Percentiles rank a stretch among this genome's conserved stretches.
Evolutionary conservation across 2,888 invertebrate species (phyloP).

Genomic region (Mythimna pallens): DNA sequence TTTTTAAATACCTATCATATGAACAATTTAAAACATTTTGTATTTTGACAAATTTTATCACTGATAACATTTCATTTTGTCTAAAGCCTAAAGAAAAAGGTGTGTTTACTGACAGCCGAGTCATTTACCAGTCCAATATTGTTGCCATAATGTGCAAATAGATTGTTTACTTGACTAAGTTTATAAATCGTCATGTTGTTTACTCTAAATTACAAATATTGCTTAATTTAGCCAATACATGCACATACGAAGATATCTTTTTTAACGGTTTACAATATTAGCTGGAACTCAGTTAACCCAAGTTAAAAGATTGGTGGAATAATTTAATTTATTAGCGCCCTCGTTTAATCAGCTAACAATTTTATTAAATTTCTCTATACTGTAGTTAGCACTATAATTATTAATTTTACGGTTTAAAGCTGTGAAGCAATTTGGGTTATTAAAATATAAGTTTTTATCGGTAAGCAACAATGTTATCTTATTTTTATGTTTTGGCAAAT

Average conservation of each 20-base stretch:
- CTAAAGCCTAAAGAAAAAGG: background rate
- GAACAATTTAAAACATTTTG: background rate
- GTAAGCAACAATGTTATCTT: background rate
- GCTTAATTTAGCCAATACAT: background rate
- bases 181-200: background rate
- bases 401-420: background rate
- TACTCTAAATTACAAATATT: too few species aligned
- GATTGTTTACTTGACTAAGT: background rate
- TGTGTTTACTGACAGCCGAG: background rate
- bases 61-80: background rate
- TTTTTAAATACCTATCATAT: background rate
- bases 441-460: background rate
- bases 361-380: background rate
- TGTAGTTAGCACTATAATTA: background rate
- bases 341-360: background rate
- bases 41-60: background rate
- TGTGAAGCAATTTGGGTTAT: background rate
- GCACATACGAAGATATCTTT: background rate
- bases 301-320: background rate
- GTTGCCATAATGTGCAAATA: background rate
- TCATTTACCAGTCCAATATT: background rate
- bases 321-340: background rate
- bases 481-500: background rate
- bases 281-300: background rate
- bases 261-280: background rate